Evolutionary conservation across 2,797 vertebrate species (phyloP).

Genomic region (Acrossocheilus wenchowensis): DNA sequence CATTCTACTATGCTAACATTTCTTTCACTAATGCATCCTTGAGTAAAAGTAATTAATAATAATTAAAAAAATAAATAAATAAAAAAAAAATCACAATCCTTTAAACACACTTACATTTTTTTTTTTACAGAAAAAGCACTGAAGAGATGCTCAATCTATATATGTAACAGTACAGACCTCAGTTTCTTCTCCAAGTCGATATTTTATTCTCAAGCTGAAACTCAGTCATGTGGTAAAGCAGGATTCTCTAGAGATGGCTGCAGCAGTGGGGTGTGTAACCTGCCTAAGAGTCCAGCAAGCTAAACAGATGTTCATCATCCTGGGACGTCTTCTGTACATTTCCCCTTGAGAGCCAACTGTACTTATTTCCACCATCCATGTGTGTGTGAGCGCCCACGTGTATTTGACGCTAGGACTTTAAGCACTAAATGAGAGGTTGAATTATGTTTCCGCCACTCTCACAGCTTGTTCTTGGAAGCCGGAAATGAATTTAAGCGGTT

Average conservation of each 20-base stretch:
- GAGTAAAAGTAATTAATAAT: not conserved
- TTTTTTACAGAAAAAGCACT: not conserved
- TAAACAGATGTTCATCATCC: conserved; percentile 42
- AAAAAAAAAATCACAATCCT: not conserved
- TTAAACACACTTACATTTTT: not conserved
- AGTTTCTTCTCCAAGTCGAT: not conserved
- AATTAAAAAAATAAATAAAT: too few species aligned
- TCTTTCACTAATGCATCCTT: not conserved
- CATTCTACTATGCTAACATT: not conserved
- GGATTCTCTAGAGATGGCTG: conserved; percentile 18
- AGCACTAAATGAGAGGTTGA: conserved; percentile 53
- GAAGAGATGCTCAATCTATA: not conserved
- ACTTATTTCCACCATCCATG: not conserved
- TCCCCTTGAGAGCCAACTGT: not conserved
- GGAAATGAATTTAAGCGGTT: conserved; percentile 63
- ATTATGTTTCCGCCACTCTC: conserved; percentile 39
- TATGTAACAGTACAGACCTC: not conserved
- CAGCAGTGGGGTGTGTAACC: conserved; percentile 36
- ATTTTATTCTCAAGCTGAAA: conserved; percentile 5
- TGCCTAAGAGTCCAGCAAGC: conserved; percentile 5
- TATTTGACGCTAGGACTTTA: conserved; percentile 35
- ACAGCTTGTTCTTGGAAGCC: conserved; percentile 53
- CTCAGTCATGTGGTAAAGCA: conserved; percentile 34
- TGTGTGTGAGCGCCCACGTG: not conserved
- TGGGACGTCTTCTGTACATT: conserved; percentile 26